phyloP scores from a whole-genome alignment of 2,797 vertebrate genomes.

The Astyanax mexicanus region DNA sequence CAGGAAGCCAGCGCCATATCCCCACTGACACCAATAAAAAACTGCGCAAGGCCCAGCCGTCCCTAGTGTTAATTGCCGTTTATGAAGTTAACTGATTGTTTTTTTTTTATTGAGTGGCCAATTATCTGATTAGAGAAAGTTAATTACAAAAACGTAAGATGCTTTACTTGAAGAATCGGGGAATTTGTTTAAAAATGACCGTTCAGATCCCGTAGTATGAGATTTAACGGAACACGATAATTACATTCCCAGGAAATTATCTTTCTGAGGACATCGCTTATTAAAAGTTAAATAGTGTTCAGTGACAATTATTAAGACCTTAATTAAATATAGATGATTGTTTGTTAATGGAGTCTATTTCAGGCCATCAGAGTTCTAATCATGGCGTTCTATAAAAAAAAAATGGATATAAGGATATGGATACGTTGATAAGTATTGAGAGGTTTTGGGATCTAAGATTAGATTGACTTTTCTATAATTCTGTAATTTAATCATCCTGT shows the following conservation, averaged over 20 bases:
- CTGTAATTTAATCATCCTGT: background rate
- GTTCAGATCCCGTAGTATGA: constrained; percentile 57
- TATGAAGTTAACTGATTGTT: constrained; percentile 72
- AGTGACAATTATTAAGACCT: constrained; percentile 67
- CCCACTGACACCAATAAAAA: constrained; percentile 57
- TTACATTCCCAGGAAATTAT: constrained; percentile 71
- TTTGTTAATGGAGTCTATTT: constrained; percentile 68
- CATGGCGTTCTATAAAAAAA: constrained; percentile 30
- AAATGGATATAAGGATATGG: constrained; percentile 3
- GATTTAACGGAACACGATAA: constrained; percentile 63
- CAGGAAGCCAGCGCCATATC: constrained; percentile 40
- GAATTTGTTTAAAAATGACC: constrained; percentile 68
- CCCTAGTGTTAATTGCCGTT: constrained; percentile 70
- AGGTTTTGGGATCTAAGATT: constrained; percentile 16
- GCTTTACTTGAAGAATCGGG: constrained; percentile 63
- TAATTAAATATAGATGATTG: constrained; percentile 71
- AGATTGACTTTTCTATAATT: background rate
- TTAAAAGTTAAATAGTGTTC: constrained; percentile 67
- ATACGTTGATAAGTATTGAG: no score
- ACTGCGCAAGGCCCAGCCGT: constrained; percentile 63
- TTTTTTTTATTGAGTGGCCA: constrained; percentile 70
- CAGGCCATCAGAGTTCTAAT: constrained; percentile 40
- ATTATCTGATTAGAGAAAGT: constrained; percentile 75
- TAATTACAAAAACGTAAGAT: constrained; percentile 69
- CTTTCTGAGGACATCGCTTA: constrained; percentile 64